Evolutionary conservation across 2,797 vertebrate species (phyloP), one percentile per base, ranked within the genome.

Genomic region (Leptoclinus maculatus): DNA sequence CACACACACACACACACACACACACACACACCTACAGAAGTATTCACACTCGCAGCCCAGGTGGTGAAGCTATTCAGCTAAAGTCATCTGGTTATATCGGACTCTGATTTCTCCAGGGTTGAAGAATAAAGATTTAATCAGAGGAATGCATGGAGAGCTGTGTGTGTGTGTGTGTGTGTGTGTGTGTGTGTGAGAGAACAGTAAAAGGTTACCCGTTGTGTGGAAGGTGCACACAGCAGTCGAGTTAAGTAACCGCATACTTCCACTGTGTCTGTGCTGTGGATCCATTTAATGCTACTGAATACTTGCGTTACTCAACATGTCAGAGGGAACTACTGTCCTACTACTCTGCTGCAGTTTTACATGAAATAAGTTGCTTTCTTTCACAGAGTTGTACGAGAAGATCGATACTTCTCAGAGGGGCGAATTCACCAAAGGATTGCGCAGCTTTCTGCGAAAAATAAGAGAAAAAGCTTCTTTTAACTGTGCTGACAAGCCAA

Each of bases 31-130:
- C 27, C 51, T 71, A n/a, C 66, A 87, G 66, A 83, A 86, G 86
- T 71, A 85, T 78, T 87, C 67, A 88, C 67, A 88, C 12, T 51
- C 38, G 57, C 25, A 25, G 27, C 41, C 54, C 54, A 58, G 51
- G 16, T 74, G 73, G 64, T 74, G 21, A 17, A 68, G 62, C 39
- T 56, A 36, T 25, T 41, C 57, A 4, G 21, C 9, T 43, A 67
- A 41, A 27, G 38, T 75, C 57, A 75, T 78, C 58, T 59, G 57
- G 27, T 54, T 70, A 17, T 32, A 74, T 62, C 39, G 64, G 17
- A 54, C 54, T 76, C 41, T 62, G 17, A 62, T 66, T 76, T 84
- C 57, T 73, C 57, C 29, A 38, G 57, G 21, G 81, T 19, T 36
- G 47, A n/a, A 27, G 67, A 51, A 14, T 57, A 27, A 25, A 23